phyloP scores from a whole-genome alignment of 2,113 vertebrate genomes.

The Calyptomena viridis region DNA sequence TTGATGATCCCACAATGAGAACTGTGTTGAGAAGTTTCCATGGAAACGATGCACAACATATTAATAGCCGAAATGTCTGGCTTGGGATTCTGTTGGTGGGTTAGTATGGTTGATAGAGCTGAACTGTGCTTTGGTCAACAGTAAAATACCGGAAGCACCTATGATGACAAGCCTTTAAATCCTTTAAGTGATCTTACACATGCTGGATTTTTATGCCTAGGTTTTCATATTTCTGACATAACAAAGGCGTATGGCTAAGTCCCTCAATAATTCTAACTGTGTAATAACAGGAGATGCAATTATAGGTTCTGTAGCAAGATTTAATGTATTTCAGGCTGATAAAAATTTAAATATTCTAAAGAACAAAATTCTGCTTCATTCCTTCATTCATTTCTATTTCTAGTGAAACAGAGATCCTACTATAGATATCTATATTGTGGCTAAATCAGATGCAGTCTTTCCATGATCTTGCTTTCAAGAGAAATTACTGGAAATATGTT shows the following conservation, averaged over 20 bases:
- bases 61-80: neutral
- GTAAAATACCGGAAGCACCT: neutral
- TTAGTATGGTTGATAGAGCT: neutral
- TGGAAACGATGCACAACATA: neutral
- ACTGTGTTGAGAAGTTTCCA: neutral
- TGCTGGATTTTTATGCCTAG: neutral
- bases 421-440: neutral
- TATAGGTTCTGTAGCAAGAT: neutral
- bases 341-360: neutral
- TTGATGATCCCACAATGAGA: neutral
- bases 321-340: neutral
- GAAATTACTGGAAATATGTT: neutral
- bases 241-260: neutral
- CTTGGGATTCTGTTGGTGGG: neutral
- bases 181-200: neutral
- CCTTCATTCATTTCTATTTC: neutral
- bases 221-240: neutral
- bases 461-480: neutral
- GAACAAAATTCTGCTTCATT: neutral
- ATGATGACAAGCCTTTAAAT: neutral
- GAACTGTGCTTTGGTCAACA: neutral
- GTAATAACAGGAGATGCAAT: neutral
- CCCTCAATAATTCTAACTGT: slow-evolving; percentile 33
- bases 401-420: neutral
- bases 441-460: neutral